phyloP scores from a whole-genome alignment of 2,113 vertebrate genomes.

The Rhinopithecus roxellana region DNA sequence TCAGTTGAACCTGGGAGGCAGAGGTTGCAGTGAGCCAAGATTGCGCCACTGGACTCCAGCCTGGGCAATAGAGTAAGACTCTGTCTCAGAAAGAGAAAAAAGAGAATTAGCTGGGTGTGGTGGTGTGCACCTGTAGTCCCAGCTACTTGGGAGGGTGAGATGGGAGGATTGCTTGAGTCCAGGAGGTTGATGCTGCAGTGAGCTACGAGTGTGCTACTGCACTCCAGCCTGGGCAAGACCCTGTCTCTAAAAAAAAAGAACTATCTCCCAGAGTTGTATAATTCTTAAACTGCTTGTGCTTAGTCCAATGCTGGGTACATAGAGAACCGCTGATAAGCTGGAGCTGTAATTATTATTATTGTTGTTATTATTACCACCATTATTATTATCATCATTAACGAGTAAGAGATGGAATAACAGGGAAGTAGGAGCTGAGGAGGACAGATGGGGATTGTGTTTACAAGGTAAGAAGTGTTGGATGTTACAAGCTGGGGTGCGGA shows the following conservation, averaged over 20 bases:
- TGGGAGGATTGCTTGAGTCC: too few relatives aligned
- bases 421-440: neutral
- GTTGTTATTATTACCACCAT: neutral
- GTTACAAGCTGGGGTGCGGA: constrained; percentile 45
- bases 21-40: too few relatives aligned
- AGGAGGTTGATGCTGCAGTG: too few relatives aligned
- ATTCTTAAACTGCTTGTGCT: neutral
- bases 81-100: too few relatives aligned
- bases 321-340: neutral
- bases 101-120: too few relatives aligned
- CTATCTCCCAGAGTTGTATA: neutral
- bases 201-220: too few relatives aligned
- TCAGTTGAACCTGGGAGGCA: too few relatives aligned
- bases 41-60: too few relatives aligned
- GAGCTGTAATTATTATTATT: neutral
- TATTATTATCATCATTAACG: neutral
- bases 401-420: neutral
- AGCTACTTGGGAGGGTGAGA: too few relatives aligned
- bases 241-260: neutral
- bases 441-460: constrained; percentile 50
- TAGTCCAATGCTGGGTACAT: neutral
- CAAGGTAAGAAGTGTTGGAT: neutral
- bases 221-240: too few relatives aligned
- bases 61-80: too few relatives aligned
- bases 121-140: too few relatives aligned